Percentiles rank a stretch among this genome's conserved stretches.
Conservation (phyloP, 2,113 vertebrate species). For the Orycteropus afer region DNA sequence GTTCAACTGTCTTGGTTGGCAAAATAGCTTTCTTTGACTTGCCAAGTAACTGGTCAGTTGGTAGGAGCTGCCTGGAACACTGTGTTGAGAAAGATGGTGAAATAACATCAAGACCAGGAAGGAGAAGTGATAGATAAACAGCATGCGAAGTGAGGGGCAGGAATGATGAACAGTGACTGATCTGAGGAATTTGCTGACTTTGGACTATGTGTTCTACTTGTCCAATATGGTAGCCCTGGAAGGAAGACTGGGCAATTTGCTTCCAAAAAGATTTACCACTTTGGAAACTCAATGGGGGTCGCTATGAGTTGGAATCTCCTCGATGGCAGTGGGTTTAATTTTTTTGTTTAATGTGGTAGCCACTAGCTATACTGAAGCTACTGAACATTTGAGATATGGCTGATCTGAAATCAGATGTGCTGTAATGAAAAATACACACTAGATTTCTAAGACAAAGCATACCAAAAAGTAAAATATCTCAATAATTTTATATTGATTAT, state of each 20-base stretch:
- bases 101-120: background rate
- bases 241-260: too few species aligned
- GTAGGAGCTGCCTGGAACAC: background rate
- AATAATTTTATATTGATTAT: constrained; percentile 3
- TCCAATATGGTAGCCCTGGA: too few species aligned
- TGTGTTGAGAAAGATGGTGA: background rate
- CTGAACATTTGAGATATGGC: background rate
- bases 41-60: background rate
- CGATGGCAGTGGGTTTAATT: too few species aligned
- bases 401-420: background rate
- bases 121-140: background rate
- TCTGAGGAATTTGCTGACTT: background rate
- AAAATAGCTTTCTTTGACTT: background rate
- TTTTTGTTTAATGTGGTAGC: too few species aligned
- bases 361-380: background rate
- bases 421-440: background rate
- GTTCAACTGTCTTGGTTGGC: background rate
- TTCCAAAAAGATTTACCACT: too few species aligned
- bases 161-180: background rate
- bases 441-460: background rate
- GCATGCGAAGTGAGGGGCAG: background rate
- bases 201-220: background rate
- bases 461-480: background rate
- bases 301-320: too few species aligned
- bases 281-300: too few species aligned